Conservation (phyloP, 2,888 invertebrate species). For the Chloromyia formosa region DNA sequence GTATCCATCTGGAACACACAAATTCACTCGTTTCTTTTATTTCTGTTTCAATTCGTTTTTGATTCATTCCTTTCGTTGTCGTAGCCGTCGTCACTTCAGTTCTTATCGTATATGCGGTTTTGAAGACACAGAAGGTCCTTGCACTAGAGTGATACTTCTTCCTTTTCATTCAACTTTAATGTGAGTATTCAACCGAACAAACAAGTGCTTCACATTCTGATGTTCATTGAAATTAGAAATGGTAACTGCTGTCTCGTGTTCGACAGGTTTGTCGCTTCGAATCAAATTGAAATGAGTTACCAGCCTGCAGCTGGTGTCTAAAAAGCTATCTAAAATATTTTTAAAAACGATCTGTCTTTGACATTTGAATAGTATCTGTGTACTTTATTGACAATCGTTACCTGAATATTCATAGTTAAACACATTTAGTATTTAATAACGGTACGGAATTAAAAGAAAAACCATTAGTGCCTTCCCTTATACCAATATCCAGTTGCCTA, state of each 20-base stretch:
- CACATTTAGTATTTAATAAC: too few species aligned
- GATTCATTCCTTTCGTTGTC: background rate
- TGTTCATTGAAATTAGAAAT: conserved; percentile 39
- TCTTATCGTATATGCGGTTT: conserved; percentile 21
- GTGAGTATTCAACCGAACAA: conserved; percentile 40
- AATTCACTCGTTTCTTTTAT: too few species aligned
- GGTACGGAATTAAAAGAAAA: too few species aligned
- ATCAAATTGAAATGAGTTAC: background rate
- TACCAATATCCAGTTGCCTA: too few species aligned
- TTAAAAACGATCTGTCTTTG: too few species aligned
- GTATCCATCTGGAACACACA: conserved; percentile 38
- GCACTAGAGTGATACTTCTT: conserved; percentile 33
- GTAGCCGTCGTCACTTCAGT: background rate
- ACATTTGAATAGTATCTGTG: too few species aligned
- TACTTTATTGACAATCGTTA: too few species aligned
- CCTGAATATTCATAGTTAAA: too few species aligned
- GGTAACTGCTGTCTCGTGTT: conserved; percentile 27
- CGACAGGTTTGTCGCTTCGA: background rate
- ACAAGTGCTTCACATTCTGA: conserved; percentile 34
- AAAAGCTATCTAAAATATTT: too few species aligned
- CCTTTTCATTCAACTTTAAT: conserved; percentile 38
- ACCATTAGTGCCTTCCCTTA: too few species aligned
- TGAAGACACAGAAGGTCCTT: conserved; percentile 33
- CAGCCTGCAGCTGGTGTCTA: too few species aligned
- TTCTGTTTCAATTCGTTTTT: background rate